Base-by-base conservation (phyloP, 2,797 vertebrate species). In the Bucorvus abyssinicus region DNA sequence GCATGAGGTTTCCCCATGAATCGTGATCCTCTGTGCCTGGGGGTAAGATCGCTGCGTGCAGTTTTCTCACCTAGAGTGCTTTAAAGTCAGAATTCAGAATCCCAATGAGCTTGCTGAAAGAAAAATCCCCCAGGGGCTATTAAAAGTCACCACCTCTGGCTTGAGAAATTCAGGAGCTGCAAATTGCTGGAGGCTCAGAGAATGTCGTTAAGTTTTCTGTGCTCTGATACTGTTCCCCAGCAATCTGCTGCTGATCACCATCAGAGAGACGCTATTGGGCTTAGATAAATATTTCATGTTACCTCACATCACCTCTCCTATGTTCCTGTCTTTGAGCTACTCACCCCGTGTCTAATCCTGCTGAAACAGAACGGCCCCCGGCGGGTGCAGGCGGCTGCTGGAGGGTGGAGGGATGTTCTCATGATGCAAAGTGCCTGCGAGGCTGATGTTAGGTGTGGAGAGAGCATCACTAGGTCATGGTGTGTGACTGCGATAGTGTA, bases 241-340 rank as follows among this genome's bases (percentile, higher is more conserved):
- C 71, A 84, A 77, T 84, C 91, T 94, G 94, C 81, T 90, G 87
- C 77, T 84, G 67, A 20, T 70, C 3, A 10, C 59, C 30, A 50
- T 17, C 84, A 49, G 44, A 64, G 69, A 63, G 17, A 8, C 47
- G 3, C 61, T 60, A 2, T 21, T 14, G 61, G 57, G 50, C 78
- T 93, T 38, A 34, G n/a, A 81, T 69, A 42, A 94, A 77, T 60
- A 40, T 56, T 89, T 52, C 5, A 13, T 12, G 26, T 85, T 89
- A 67, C 89, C 89, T 93, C 78, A 2, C 36, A 3, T 84, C 91
- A 89, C 94, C 84, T 87, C 61, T 91, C 10, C 67, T 42, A 0
- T 44, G 40, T 24, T 92, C 56, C 49, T 29, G 32, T 2, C 92
- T 81, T 60, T 0, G 69, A 75, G 64, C 68, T 92, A 1, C n/a